phyloP scores from a whole-genome alignment of 2,113 vertebrate genomes.

The Pogona vitticeps region DNA sequence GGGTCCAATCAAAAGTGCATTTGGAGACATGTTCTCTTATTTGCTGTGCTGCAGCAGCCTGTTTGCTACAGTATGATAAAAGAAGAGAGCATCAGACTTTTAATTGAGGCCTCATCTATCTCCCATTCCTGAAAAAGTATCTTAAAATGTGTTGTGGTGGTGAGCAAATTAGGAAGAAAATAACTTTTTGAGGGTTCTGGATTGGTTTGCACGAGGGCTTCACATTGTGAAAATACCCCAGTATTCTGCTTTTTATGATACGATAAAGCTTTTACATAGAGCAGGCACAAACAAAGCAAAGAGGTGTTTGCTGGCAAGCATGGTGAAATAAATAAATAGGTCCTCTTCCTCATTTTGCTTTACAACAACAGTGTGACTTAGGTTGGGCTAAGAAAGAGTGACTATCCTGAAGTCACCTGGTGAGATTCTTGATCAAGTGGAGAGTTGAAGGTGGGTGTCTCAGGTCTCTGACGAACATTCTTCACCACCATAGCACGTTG shows the following conservation, averaged over 20 bases:
- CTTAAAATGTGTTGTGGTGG: neutral
- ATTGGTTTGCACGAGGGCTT: neutral
- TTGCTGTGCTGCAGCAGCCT: neutral
- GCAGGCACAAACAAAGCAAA: neutral
- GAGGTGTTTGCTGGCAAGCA: neutral
- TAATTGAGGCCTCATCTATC: neutral
- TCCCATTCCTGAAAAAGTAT: neutral
- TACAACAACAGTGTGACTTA: neutral
- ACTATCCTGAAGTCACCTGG: neutral
- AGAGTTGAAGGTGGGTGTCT: neutral
- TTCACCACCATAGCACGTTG: neutral
- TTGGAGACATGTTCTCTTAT: neutral
- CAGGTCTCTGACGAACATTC: no score
- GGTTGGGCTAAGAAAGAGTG: neutral
- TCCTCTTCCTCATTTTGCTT: neutral
- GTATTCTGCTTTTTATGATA: neutral
- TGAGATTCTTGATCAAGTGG: neutral
- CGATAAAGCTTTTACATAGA: neutral
- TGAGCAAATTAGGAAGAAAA: no score
- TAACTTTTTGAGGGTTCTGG: no score
- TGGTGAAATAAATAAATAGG: no score
- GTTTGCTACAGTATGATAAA: neutral
- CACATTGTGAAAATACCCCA: neutral
- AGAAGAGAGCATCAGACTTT: neutral
- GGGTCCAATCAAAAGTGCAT: neutral